These are phyloP conservation scores for Sitodiplosis mosellana DNA, from an alignment of 1,140 invertebrate species.

Conservation along the genomic window DNA sequence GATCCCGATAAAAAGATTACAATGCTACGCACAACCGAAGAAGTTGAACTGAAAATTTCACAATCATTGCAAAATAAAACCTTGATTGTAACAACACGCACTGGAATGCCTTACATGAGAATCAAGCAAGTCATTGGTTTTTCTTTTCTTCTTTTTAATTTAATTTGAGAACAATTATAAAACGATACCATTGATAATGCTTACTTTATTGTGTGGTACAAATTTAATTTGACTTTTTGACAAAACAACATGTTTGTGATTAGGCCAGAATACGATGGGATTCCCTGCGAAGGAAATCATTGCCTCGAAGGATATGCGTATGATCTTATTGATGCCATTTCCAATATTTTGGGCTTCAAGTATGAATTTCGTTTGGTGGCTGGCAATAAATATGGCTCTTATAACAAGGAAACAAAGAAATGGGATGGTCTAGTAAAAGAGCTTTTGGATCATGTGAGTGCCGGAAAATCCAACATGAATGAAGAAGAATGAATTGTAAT, in stretches of 20 bases:
- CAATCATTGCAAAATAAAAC: conserved; percentile 36
- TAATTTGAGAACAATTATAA: background rate
- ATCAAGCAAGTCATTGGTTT: conserved; percentile 20
- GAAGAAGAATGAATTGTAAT: background rate
- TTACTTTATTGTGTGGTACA: background rate
- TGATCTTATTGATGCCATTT: conserved; percentile 59
- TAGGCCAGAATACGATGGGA: conserved; percentile 17
- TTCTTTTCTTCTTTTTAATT: background rate
- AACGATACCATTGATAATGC: background rate
- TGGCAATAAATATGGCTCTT: conserved; percentile 53
- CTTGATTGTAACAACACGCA: conserved; percentile 33
- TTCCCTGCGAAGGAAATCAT: conserved; percentile 31
- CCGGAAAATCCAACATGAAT: background rate
- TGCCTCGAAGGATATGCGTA: conserved; percentile 60
- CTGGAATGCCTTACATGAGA: conserved; percentile 65
- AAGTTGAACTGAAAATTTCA: conserved; percentile 27
- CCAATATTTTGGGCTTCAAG: conserved; percentile 53
- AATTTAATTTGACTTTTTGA: background rate
- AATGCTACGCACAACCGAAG: conserved; percentile 23
- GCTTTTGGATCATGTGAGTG: conserved; percentile 54
- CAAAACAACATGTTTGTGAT: background rate
- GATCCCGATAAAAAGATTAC: conserved; percentile 30
- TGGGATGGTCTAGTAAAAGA: conserved; percentile 80
- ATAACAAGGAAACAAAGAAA: conserved; percentile 43
- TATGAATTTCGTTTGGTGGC: conserved; percentile 52